Percentiles rank a stretch among this genome's conserved stretches.
Evolutionary conservation across 2,888 invertebrate species (phyloP).

Genomic region (Ceriagrion tenellum): DNA sequence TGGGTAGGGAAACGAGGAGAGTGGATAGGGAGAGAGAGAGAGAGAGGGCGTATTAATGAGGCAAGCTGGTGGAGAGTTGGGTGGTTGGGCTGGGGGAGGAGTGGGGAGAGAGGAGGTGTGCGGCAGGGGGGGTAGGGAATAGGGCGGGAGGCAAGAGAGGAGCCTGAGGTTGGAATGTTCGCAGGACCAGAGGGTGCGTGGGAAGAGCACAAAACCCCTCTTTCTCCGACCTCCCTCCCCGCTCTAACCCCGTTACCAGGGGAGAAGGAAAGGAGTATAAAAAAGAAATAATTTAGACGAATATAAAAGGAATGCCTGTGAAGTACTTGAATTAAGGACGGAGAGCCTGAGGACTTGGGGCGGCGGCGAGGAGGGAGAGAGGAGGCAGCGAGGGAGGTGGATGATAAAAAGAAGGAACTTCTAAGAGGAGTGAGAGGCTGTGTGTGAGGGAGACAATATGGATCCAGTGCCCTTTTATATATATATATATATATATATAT

Average conservation of each 20-base stretch:
- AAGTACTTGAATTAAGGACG: conserved; percentile 44
- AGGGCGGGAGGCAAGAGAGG: background rate
- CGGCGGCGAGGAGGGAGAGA: background rate
- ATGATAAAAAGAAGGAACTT: background rate
- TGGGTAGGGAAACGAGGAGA: too few species aligned
- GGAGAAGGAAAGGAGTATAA: background rate
- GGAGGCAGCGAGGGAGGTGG: background rate
- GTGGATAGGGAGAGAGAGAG: too few species aligned
- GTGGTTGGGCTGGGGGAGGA: too few species aligned
- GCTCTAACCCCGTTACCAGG: background rate
- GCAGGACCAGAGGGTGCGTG: conserved; percentile 29
- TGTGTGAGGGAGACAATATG: background rate
- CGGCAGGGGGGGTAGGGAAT: too few species aligned
- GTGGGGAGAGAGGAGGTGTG: too few species aligned
- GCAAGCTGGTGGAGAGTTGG: too few species aligned
- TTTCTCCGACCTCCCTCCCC: background rate
- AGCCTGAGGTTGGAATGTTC: background rate
- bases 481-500: too few species aligned
- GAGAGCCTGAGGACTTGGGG: background rate
- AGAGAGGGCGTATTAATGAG: background rate
- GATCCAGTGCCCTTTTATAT: background rate
- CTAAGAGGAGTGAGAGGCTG: background rate
- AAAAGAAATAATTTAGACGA: conserved; percentile 20
- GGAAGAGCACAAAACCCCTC: background rate
- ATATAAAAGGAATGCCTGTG: conserved; percentile 41